phyloP scores from a whole-genome alignment of 2,888 invertebrate genomes.

The Alsophila aescularia region DNA sequence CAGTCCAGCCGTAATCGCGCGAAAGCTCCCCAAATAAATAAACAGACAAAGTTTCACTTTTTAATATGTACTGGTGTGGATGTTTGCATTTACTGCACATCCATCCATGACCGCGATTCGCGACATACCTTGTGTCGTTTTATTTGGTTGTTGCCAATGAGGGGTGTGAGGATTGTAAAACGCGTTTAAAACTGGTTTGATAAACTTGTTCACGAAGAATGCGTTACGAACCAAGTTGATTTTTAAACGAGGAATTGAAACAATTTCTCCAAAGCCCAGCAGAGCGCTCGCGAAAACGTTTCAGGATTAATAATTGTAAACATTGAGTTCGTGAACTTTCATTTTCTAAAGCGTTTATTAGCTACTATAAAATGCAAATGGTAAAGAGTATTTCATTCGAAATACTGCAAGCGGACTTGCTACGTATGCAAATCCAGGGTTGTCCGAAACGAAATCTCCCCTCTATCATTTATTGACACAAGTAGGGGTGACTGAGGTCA shows the following conservation, averaged over 20 bases:
- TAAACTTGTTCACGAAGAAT: neutral
- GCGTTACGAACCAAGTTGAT: conserved; percentile 10
- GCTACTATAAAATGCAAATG: conserved; percentile 55
- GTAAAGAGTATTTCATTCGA: conserved; percentile 2
- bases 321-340: conserved; percentile 42
- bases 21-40: too few species aligned
- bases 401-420: neutral
- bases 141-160: too few species aligned
- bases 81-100: too few species aligned
- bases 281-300: conserved; percentile 37
- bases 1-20: too few species aligned
- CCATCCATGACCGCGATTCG: too few species aligned
- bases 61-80: too few species aligned
- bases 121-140: too few species aligned
- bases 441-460: neutral
- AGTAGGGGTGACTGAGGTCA: conserved; percentile 45
- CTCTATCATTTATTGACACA: conserved; percentile 35
- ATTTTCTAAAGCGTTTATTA: conserved; percentile 52
- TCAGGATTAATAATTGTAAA: conserved; percentile 46
- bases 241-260: conserved; percentile 32
- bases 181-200: neutral
- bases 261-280: conserved; percentile 25
- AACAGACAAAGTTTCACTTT: too few species aligned
- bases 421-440: conserved; percentile 10
- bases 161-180: too few species aligned